Evolutionary conservation across 1,140 invertebrate genomes (phyloP).

Genomic region (Heliconius hewitsoni): DNA sequence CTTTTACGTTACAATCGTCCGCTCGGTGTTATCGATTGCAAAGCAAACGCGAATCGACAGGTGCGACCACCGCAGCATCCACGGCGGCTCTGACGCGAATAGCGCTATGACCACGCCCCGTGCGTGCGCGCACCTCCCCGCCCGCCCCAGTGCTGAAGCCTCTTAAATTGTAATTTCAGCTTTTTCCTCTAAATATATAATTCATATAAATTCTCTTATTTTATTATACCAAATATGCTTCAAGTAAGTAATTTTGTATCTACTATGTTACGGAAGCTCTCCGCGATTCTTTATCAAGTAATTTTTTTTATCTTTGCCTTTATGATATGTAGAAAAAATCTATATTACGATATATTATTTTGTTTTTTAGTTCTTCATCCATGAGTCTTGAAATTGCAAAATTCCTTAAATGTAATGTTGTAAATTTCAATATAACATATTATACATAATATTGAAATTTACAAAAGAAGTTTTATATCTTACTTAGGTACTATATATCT

Average conservation of each 20-base stretch:
- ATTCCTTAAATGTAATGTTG: neutral
- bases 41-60: slow-evolving; percentile 45
- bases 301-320: too few relatives aligned
- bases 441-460: too few relatives aligned
- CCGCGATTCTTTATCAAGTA: too few relatives aligned
- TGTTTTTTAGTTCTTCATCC: neutral
- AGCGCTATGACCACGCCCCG: slow-evolving; percentile 57
- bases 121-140: slow-evolving; percentile 72
- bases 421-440: too few relatives aligned
- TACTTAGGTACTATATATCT: neutral
- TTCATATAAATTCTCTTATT: neutral
- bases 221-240: neutral
- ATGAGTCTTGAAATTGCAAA: neutral
- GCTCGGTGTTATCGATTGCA: slow-evolving; percentile 18
- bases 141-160: slow-evolving; percentile 63
- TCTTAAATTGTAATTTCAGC: slow-evolving; percentile 54
- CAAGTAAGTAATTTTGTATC: too few relatives aligned
- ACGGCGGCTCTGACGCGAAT: slow-evolving; percentile 56
- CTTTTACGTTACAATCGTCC: slow-evolving; percentile 33
- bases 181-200: neutral
- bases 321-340: too few relatives aligned
- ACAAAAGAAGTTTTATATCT: neutral
- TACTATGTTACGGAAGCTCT: too few relatives aligned
- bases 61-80: slow-evolving; percentile 72
- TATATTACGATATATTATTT: neutral